A percentile compares a stretch with the other conserved stretches of the same genome.
Conservation (phyloP, 2,113 vertebrate genomes). For the Steatornis caripensis region DNA sequence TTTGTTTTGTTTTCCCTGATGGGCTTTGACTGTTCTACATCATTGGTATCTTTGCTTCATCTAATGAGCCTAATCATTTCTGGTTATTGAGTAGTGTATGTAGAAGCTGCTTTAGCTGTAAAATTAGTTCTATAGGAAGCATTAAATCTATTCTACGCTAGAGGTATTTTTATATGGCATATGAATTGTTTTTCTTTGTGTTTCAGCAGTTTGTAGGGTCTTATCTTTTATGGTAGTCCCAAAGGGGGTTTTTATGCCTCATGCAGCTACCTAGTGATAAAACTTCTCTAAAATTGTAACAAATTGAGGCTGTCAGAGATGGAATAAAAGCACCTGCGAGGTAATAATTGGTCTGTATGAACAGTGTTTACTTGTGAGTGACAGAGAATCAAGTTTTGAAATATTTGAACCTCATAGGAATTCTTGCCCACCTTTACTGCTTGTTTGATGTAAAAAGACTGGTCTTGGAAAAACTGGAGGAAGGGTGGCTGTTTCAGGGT, state of each 20-base stretch:
- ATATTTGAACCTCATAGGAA: background rate
- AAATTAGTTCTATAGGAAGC: background rate
- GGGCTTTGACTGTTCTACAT: background rate
- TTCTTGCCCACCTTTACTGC: background rate
- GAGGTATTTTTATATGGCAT: background rate
- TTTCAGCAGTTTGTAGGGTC: background rate
- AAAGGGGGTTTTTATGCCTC: background rate
- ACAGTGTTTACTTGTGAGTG: background rate
- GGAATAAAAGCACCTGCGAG: background rate
- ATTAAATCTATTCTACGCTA: background rate
- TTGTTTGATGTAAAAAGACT: background rate
- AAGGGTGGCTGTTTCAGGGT: background rate
- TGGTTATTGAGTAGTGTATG: background rate
- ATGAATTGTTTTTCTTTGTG: background rate
- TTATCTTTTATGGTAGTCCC: background rate
- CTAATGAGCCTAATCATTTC: background rate
- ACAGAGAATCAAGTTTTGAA: background rate
- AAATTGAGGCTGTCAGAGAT: background rate
- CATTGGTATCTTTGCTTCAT: background rate
- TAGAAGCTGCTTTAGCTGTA: background rate
- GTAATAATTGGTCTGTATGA: background rate
- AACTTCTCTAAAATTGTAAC: background rate
- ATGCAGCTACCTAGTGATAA: background rate
- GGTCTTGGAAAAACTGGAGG: background rate
- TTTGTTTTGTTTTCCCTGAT: background rate